Base-by-base conservation (phyloP, 2,888 invertebrate species). In the Imbricaverruca yamaguchii region DNA sequence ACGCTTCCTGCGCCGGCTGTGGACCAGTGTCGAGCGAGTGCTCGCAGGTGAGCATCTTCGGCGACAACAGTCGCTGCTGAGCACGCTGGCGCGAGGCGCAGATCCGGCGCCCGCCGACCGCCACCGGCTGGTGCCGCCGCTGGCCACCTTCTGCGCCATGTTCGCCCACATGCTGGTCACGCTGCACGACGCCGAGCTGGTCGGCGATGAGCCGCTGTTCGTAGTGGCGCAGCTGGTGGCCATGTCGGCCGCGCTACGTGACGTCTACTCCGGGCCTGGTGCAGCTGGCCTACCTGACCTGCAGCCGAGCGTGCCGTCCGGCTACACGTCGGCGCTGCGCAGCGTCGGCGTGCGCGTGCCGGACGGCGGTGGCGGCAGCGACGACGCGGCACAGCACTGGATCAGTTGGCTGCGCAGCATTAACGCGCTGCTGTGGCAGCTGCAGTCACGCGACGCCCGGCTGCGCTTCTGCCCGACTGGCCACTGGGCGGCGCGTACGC, bases 361-460 rank as follows among this genome's bases (percentile, higher is more conserved):
- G 56, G 57, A 57, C 7, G 23, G 23, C 21, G n/a, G 57, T 6
- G 23, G 23, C 21, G n/a, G 57, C 15, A n/a, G 4, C 21, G 56
- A n/a, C 56, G 78, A n/a, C 23, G 78, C 78, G 11, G 78, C 78
- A 0, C 23, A n/a, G 12, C 56, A 78, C 23, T 78, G 78, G 78
- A n/a, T 23, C 56, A 21, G 56, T 15, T 57, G 57, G 12, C 57
- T 78, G 56, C 78, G 57, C 56, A 56, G 57, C 78, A 57, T 78
- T 12, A 57, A n/a, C 78, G 57, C 78, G n/a, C 89, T 95, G 21
- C 88, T 96, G 10, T 91, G 93, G 82, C 93, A 93, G 84, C 89
- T 98, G 83, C 93, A 97, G 88, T 93, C 92, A 23, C 90, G 98
- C 53, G 97, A 98, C 89, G 90, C 93, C 56, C 91, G 98, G 56